Base-by-base conservation (phyloP, 2,797 vertebrate species). In the Iguana delicatissima region DNA sequence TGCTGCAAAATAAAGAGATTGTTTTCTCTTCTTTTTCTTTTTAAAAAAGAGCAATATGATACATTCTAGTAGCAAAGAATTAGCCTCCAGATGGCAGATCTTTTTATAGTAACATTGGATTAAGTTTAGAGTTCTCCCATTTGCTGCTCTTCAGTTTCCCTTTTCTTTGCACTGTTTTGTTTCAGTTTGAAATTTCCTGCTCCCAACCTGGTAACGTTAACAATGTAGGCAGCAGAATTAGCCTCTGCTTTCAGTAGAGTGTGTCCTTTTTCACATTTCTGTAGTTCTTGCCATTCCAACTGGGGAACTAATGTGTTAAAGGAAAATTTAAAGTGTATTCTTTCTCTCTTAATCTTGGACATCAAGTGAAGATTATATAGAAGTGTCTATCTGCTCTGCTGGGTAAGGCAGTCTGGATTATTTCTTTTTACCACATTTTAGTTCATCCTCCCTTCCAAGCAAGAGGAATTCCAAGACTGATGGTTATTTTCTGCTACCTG, bases 71-170 rank as follows among this genome's bases (percentile, higher is more conserved):
- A 95, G 85, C 91, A 92, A 85, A 90, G 91, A 94, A 94, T 90
- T 89, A 94, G n/a, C 52, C 93, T 95, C 94, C 97, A 97, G 96
- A 96, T 96, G 96, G 95, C 88, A 94, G 93, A 32, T 73, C 89
- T 95, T 96, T 96, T 96, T 95, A 94, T 90, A 96, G 94, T 73
- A 96, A 90, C 92, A 42, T 85, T 92, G 93, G 94, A 95, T 94
- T 93, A 95, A 93, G 89, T 95, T 95, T 93, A 87, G 92, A 88
- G 74, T 52, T 93, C 94, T 92, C 94, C 16, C 91, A 93, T 86
- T 89, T 96, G 92, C 84, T 93, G 76, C 62, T 88, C 52, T 91
- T 84, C 87, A 92, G 16, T 92, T 95, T 92, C 91, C 95, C 94
- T 96, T 94, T 52, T 92, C 85, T 93, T 92, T 93, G 84, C 91